phyloP scores from a whole-genome alignment of 1,140 invertebrate species.

The Maniola jurtina region DNA sequence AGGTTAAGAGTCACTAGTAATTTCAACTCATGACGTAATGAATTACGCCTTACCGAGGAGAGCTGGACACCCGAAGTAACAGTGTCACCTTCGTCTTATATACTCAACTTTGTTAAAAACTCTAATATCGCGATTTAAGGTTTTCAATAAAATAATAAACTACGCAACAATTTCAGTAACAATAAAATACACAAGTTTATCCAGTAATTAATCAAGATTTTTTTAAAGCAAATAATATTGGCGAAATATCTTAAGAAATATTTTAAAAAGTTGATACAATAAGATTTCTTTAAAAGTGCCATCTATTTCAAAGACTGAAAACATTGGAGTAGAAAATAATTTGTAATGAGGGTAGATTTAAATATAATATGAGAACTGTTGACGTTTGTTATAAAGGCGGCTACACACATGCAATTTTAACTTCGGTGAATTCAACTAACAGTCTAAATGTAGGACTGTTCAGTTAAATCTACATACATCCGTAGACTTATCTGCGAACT shows the following conservation, averaged over 20 bases:
- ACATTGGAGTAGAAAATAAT: neutral
- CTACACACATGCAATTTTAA: neutral
- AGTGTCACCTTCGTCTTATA: neutral
- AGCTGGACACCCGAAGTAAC: constrained; percentile 42
- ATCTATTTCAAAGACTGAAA: neutral
- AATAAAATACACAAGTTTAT: neutral
- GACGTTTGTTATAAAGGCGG: too few relatives aligned
- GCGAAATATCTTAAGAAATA: neutral
- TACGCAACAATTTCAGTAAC: neutral
- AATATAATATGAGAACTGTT: neutral
- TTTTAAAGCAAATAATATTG: neutral
- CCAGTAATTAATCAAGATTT: neutral
- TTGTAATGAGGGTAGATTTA: neutral
- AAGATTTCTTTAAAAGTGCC: neutral
- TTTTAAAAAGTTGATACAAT: neutral
- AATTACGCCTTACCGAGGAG: constrained; percentile 48
- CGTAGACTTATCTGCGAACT: too few relatives aligned
- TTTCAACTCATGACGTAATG: constrained; percentile 34
- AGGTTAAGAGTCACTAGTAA: constrained; percentile 29
- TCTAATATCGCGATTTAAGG: constrained; percentile 31
- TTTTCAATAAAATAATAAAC: neutral
- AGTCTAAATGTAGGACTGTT: neutral
- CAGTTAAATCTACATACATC: too few relatives aligned
- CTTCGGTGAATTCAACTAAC: too few relatives aligned
- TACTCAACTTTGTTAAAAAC: constrained; percentile 12